Percentiles rank a stretch among this genome's conserved stretches.
Evolutionary conservation across 1,140 invertebrate genomes (phyloP).

Genomic region (Caenorhabditis inopinata): DNA sequence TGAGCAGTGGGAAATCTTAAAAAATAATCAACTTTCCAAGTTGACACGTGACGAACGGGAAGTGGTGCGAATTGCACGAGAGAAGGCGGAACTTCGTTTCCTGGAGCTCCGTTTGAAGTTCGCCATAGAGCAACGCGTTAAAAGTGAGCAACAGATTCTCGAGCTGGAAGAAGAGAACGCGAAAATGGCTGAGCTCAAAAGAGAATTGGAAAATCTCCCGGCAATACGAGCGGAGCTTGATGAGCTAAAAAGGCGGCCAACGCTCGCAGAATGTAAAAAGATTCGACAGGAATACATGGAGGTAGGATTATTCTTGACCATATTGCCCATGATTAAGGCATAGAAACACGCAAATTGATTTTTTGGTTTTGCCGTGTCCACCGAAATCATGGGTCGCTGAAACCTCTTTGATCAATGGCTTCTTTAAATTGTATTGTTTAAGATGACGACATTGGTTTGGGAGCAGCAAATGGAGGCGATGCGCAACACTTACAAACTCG

Average conservation of each 20-base stretch:
- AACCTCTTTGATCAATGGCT: too few relatives aligned
- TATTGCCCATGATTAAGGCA: too few relatives aligned
- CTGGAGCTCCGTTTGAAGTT: not conserved
- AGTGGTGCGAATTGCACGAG: not conserved
- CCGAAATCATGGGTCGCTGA: too few relatives aligned
- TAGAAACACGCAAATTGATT: too few relatives aligned
- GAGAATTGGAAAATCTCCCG: not conserved
- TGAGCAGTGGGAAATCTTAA: not conserved
- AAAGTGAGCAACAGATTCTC: not conserved
- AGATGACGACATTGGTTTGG: too few relatives aligned
- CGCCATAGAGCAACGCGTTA: not conserved
- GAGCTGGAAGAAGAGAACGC: not conserved
- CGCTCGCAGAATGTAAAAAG: not conserved
- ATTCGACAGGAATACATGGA: not conserved
- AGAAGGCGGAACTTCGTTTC: not conserved
- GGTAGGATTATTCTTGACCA: too few relatives aligned
- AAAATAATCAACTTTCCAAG: not conserved
- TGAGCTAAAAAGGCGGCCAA: not conserved
- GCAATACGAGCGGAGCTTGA: not conserved
- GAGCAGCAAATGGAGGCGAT: too few relatives aligned
- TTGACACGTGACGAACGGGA: not conserved
- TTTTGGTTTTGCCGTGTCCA: too few relatives aligned
- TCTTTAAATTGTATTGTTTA: too few relatives aligned
- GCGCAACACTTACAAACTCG: too few relatives aligned
- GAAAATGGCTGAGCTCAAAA: not conserved